Percentiles rank a stretch among this genome's conserved stretches.
Conservation (phyloP, 2,797 vertebrate species). For the Novumbra hubbsi region DNA sequence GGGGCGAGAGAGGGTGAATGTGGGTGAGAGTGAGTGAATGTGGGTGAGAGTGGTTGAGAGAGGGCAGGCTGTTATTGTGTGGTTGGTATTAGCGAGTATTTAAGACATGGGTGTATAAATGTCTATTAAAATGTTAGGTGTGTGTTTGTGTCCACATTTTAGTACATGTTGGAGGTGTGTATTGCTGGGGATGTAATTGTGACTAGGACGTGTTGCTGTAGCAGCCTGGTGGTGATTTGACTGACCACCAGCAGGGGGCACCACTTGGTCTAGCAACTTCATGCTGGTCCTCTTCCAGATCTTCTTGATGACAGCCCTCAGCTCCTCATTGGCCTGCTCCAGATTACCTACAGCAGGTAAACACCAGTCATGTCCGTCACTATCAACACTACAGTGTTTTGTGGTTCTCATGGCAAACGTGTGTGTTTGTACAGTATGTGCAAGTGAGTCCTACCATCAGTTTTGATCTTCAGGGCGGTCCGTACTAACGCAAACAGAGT, state of each 20-base stretch:
- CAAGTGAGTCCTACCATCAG: slow-evolving; percentile 80
- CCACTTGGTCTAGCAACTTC: slow-evolving; percentile 98
- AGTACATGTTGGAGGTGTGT: background rate
- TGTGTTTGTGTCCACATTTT: slow-evolving; percentile 4
- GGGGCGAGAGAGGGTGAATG: too few species aligned
- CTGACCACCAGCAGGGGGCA: slow-evolving; percentile 98
- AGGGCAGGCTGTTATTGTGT: too few species aligned
- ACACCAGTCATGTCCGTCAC: slow-evolving; percentile 26
- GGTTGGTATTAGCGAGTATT: background rate
- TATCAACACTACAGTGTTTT: background rate
- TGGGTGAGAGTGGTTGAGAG: too few species aligned
- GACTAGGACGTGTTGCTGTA: slow-evolving; percentile 16
- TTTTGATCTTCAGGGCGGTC: slow-evolving; percentile 98
- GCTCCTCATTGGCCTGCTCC: slow-evolving; percentile 98
- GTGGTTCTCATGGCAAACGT: background rate
- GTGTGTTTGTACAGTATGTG: background rate
- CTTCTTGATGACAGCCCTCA: slow-evolving; percentile 98
- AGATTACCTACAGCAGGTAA: slow-evolving; percentile 83
- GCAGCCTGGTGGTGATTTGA: slow-evolving; percentile 52
- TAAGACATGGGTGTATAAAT: background rate
- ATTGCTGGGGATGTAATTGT: slow-evolving; percentile 18
- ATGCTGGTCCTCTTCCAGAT: slow-evolving; percentile 99
- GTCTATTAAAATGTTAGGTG: background rate
- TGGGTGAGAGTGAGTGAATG: too few species aligned
- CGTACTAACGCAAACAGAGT: slow-evolving; percentile 97